Percentiles rank a stretch among this genome's conserved stretches.
phyloP scores from a whole-genome alignment of 2,113 vertebrate genomes.

The Mirounga angustirostris region DNA sequence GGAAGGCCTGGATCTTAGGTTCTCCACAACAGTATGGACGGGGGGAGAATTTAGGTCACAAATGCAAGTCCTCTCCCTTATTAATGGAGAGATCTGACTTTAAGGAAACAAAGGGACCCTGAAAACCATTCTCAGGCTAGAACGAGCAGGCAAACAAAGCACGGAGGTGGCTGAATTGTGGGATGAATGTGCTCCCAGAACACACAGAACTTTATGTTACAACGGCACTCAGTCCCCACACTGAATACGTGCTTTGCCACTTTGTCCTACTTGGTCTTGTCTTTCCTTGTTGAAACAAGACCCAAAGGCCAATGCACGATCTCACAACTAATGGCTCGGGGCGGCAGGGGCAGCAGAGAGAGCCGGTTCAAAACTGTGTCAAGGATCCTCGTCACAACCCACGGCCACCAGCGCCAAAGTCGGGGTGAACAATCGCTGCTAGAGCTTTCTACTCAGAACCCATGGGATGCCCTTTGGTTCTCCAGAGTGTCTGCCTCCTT shows the following conservation, averaged over 20 bases:
- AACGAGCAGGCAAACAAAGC: neutral
- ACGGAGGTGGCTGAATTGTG: neutral
- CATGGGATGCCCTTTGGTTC: neutral
- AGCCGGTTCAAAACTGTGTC: neutral
- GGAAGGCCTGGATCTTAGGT: neutral
- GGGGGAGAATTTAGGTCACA: neutral
- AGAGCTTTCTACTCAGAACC: too few species aligned
- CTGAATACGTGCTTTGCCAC: neutral
- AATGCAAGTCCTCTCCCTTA: neutral
- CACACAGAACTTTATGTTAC: neutral
- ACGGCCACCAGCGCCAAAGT: neutral
- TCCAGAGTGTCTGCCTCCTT: neutral
- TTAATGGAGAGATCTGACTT: neutral
- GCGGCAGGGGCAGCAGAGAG: neutral
- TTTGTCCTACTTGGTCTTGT: neutral
- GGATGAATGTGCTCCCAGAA: neutral
- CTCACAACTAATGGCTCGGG: rapidly evolving
- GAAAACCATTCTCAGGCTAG: neutral
- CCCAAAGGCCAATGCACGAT: neutral
- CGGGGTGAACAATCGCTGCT: neutral
- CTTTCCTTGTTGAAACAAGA: neutral
- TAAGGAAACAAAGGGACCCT: neutral
- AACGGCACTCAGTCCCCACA: neutral
- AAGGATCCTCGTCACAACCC: neutral
- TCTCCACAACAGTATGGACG: neutral